Evolutionary conservation across 1,140 invertebrate genomes (phyloP).

Genomic region (Nephila pilipes): DNA sequence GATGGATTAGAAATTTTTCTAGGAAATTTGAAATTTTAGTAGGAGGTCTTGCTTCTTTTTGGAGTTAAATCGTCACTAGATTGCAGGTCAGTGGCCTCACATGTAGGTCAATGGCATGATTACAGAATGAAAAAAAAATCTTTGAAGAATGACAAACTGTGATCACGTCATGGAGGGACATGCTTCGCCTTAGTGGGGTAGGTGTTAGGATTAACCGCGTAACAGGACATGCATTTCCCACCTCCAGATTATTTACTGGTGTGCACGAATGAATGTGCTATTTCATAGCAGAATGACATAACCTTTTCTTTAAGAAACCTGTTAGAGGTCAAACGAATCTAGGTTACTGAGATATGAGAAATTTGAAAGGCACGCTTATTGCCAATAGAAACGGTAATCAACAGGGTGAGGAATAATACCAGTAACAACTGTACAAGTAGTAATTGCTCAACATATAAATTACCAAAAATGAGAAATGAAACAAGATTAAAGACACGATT

Average conservation of each 20-base stretch:
- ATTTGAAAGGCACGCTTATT: background rate
- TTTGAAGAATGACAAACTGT: background rate
- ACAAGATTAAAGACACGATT: no score
- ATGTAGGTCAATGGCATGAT: slow-evolving; percentile 50
- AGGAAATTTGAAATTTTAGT: background rate
- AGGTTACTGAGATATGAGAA: background rate
- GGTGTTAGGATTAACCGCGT: background rate
- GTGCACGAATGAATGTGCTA: background rate
- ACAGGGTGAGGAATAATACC: background rate
- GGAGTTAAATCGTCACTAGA: background rate
- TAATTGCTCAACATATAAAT: no score
- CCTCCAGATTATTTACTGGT: background rate
- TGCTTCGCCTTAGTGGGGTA: background rate
- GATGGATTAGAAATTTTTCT: background rate
- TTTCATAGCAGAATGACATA: background rate
- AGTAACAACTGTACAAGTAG: no score
- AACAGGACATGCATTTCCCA: slow-evolving; percentile 11
- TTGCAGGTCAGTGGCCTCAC: background rate
- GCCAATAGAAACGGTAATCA: background rate
- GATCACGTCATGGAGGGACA: background rate
- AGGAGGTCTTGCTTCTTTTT: background rate
- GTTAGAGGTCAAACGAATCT: background rate
- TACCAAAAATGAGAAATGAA: no score
- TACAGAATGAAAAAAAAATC: no score
- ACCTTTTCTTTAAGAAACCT: background rate